Conservation (phyloP, 2,113 vertebrate genomes). For the Perca flavescens region DNA sequence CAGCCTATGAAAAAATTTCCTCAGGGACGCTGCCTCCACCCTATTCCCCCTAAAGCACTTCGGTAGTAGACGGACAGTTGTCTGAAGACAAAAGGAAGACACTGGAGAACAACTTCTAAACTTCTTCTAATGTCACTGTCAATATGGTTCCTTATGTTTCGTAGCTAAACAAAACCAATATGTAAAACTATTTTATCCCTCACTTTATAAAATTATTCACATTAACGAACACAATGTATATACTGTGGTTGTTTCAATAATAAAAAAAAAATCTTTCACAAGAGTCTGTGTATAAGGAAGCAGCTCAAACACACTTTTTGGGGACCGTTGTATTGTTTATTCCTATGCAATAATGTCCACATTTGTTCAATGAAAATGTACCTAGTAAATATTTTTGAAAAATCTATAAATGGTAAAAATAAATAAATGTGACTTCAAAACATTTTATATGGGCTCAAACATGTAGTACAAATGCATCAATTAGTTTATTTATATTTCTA, state of each 20-base stretch:
- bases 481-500: slow-evolving; percentile 61
- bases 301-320: slow-evolving; percentile 34
- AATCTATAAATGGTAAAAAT: slow-evolving; percentile 96
- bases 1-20: slow-evolving; percentile 92
- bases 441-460: slow-evolving; percentile 69
- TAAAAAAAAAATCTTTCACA: slow-evolving; percentile 28
- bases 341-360: slow-evolving; percentile 90
- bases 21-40: slow-evolving; percentile 88
- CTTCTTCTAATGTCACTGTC: slow-evolving; percentile 17
- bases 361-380: slow-evolving; percentile 90
- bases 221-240: slow-evolving; percentile 34
- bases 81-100: slow-evolving; percentile 31
- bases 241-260: slow-evolving; percentile 46
- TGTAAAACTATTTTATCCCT: slow-evolving; percentile 3
- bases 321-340: slow-evolving; percentile 81
- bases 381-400: slow-evolving; percentile 90
- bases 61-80: not conserved
- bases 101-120: slow-evolving; percentile 32
- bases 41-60: slow-evolving; percentile 87
- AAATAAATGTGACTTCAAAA: slow-evolving; percentile 88
- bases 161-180: slow-evolving; percentile 10
- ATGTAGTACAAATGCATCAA: slow-evolving; percentile 67
- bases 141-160: not conserved
- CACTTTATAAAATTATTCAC: slow-evolving; percentile 37
- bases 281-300: slow-evolving; percentile 33